Percentiles rank a stretch among this genome's conserved stretches.
phyloP scores from a whole-genome alignment of 2,113 vertebrate genomes.

The Lamprologus lemairii region DNA sequence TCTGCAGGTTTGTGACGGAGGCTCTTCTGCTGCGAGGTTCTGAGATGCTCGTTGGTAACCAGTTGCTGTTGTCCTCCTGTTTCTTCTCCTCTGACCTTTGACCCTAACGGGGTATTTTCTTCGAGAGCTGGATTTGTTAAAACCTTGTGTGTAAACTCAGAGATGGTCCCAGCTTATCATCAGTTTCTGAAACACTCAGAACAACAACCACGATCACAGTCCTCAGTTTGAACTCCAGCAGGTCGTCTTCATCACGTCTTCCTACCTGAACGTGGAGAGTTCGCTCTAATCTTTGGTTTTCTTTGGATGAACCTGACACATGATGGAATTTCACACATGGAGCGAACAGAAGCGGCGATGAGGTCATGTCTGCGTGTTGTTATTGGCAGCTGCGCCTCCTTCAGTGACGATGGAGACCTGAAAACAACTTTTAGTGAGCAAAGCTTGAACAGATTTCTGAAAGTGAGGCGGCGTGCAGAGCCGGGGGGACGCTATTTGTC shows the following conservation, averaged over 20 bases:
- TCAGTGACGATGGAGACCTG: background rate
- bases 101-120: background rate
- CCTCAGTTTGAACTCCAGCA: background rate
- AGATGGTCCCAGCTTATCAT: background rate
- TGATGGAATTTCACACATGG: background rate
- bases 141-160: background rate
- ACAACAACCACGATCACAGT: background rate
- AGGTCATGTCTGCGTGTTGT: background rate
- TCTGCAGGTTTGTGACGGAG: background rate
- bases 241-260: background rate
- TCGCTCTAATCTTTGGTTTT: background rate
- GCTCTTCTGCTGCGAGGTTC: background rate
- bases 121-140: background rate
- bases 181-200: background rate
- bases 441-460: background rate
- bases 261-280: background rate
- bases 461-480: background rate
- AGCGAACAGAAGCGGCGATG: background rate
- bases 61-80: background rate
- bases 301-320: background rate
- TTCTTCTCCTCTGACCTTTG: background rate
- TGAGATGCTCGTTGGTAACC: background rate
- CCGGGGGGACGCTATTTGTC: background rate
- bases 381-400: background rate
- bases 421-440: background rate